Percentiles rank a stretch among this genome's conserved stretches.
Evolutionary conservation across 2,113 vertebrate genomes (phyloP).

Genomic region (Cercocebus atys): DNA sequence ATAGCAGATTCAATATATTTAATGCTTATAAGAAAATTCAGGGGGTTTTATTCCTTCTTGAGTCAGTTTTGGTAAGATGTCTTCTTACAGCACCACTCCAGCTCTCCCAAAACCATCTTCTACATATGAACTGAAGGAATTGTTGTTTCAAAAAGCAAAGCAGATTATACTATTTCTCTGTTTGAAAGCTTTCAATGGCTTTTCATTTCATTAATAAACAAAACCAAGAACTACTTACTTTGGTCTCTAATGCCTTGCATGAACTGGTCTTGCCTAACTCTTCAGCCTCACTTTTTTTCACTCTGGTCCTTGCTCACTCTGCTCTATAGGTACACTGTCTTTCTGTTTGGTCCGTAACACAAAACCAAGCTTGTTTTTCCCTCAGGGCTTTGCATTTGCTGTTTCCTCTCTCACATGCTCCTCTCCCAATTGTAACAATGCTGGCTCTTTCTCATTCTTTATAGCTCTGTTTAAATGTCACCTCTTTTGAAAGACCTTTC

Average conservation of each 20-base stretch:
- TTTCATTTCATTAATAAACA: slow-evolving; percentile 4
- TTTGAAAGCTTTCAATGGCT: neutral
- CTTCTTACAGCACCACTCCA: neutral
- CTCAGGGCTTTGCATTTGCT: neutral
- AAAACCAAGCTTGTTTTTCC: neutral
- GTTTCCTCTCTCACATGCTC: neutral
- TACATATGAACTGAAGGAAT: neutral
- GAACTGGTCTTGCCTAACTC: neutral
- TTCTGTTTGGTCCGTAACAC: neutral
- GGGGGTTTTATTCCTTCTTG: neutral
- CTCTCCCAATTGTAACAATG: neutral
- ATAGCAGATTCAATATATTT: neutral
- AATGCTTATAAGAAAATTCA: neutral
- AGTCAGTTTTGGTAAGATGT: neutral
- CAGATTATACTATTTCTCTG: neutral
- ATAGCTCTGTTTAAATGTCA: neutral
- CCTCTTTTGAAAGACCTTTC: neutral
- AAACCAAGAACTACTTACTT: neutral
- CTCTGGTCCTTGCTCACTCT: neutral
- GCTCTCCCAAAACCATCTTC: neutral
- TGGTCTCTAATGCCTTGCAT: neutral
- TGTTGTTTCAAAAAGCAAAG: neutral
- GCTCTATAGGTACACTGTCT: neutral
- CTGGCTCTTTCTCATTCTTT: neutral
- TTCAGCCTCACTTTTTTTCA: neutral